phyloP scores from a whole-genome alignment of 2,888 invertebrate genomes.

The Chrysolina oricalcia region DNA sequence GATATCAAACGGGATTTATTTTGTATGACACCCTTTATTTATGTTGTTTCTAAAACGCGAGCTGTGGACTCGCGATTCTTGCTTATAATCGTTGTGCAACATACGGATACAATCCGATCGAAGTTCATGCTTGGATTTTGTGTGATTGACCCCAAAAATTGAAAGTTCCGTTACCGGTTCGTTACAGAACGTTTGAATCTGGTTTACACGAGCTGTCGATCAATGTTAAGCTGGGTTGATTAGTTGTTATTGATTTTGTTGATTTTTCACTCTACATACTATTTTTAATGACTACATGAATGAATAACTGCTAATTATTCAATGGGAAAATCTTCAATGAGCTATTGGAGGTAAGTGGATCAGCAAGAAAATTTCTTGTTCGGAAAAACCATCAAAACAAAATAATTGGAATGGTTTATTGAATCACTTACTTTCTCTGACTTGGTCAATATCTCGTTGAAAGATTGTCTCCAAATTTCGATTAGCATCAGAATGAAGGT shows the following conservation, averaged over 20 bases:
- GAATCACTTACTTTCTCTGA: too few species aligned
- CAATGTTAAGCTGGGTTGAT: background rate
- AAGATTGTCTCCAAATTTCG: too few species aligned
- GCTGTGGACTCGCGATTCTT: conserved; percentile 21
- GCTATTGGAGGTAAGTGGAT: too few species aligned
- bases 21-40: background rate
- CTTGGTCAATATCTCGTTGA: too few species aligned
- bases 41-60: background rate
- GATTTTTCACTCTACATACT: background rate
- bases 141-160: conserved; percentile 30
- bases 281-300: too few species aligned
- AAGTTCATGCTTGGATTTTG: conserved; percentile 30
- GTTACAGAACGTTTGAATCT: conserved; percentile 9
- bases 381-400: too few species aligned
- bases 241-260: background rate
- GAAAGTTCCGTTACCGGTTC: conserved; percentile 19
- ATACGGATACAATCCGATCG: conserved; percentile 24
- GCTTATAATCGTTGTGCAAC: conserved; percentile 26
- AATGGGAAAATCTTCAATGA: too few species aligned
- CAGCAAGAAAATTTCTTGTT: too few species aligned
- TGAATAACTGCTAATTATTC: too few species aligned
- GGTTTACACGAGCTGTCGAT: background rate
- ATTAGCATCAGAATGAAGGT: too few species aligned
- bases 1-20: background rate
- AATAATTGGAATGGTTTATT: too few species aligned